Evolutionary conservation across 2,113 vertebrate genomes (phyloP).

Genomic region (Bos taurus): ARS-UCD2.0 NC_037333.1:16277001-16277500

Average conservation of each 20-base stretch:
- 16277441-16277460: conserved; percentile 59
- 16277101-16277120: conserved; percentile 77
- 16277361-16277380: neutral
- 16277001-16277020: conserved; percentile 76
- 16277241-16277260: conserved; percentile 72
- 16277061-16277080: conserved; percentile 79
- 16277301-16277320: neutral
- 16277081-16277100: conserved; percentile 80
- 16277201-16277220: conserved; percentile 67
- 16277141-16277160: conserved; percentile 82
- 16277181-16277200: conserved; percentile 75
- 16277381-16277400: conserved; percentile 37
- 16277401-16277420: neutral
- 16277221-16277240: conserved; percentile 64
- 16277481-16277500: neutral
- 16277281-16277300: conserved; percentile 54
- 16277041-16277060: conserved; percentile 51
- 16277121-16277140: conserved; percentile 67
- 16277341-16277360: conserved; percentile 39
- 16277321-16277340: conserved; percentile 45
- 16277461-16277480: conserved; percentile 37
- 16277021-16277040: conserved; percentile 55
- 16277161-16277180: conserved; percentile 76
- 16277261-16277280: conserved; percentile 50
- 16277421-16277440: conserved; percentile 39